Evolutionary conservation across 2,113 vertebrate genomes (phyloP), one percentile per base, ranked within the genome.

Genomic region (Ginglymostoma cirratum): DNA sequence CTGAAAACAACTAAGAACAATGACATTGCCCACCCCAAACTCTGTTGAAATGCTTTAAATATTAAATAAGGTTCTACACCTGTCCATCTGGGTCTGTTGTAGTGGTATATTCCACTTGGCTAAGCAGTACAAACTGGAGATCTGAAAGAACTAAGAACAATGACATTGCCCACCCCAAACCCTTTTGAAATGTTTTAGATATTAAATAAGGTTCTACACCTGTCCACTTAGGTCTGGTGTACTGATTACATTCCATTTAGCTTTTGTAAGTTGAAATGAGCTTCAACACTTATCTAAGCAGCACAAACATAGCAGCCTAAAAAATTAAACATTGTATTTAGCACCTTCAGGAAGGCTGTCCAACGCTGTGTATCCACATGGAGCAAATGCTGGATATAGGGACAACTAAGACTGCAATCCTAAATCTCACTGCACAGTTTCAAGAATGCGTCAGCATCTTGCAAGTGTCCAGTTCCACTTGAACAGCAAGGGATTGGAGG

Each of bases 1-100:
- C 93, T 94, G 66, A 70, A 94, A 94, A 48, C 1, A 70, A 70
- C 67, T 70, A 94, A 94, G 24, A 70, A 95, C 93, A 95, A 38
- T 0, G 42, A 4, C 10, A 42, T 95, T 10, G 21, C 89, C 89
- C 87, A 14, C 1, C 89, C 30, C 34, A 34, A 92, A 66, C 52
- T 34, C 27, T 17, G 34, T 30, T 65, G 2, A 66, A 48, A 48
- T 48, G 48, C 48, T 48, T 48, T 48, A 48, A 48, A 48, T 48
- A 48, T 48, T 48, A 48, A 48, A 48, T 48, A 48, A 48, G 48
- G 48, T 48, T 48, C 48, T 48, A 48, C 48, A 48, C 48, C 48
- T 48, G 48, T 48, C 48, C 48, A 48, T 1, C 48, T 48, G 42
- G 42, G 42, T 45, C 42, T 1, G 42, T 45, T 45, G 42, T 45